Percentiles rank a stretch among this genome's conserved stretches.
phyloP scores from a whole-genome alignment of 1,140 invertebrate genomes.

The Drosophila burlai region DNA sequence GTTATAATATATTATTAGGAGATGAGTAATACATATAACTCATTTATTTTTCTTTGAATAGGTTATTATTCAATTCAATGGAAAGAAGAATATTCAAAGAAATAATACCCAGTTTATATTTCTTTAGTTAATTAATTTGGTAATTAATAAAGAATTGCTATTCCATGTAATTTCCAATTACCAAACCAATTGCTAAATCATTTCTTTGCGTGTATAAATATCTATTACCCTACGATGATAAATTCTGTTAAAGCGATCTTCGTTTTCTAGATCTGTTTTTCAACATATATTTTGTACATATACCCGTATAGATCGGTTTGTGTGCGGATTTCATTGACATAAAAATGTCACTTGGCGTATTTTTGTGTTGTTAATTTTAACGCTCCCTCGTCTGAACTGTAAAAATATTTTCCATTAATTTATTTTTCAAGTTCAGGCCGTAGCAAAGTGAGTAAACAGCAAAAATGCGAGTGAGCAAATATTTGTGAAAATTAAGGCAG shows the following conservation, averaged over 20 bases:
- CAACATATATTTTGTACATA: conserved; percentile 5
- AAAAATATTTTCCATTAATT: conserved; percentile 73
- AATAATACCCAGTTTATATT: too few species aligned
- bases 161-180: too few species aligned
- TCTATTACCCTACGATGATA: conserved; percentile 35
- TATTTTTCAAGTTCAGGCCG: conserved; percentile 45
- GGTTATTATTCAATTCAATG: neutral
- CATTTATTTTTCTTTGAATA: neutral
- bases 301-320: conserved; percentile 33
- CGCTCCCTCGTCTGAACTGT: conserved; percentile 17
- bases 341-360: conserved; percentile 69
- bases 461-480: conserved; percentile 49
- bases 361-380: conserved; percentile 19
- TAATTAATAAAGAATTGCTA: neutral
- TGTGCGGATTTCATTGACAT: conserved; percentile 74
- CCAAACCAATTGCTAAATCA: neutral
- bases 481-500: conserved; percentile 72
- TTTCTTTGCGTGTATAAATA: neutral
- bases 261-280: conserved; percentile 21
- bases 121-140: too few species aligned
- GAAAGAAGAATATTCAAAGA: neutral
- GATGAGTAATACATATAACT: too few species aligned
- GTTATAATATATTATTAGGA: neutral
- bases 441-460: conserved; percentile 19
- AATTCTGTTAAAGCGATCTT: conserved; percentile 50